phyloP scores from a whole-genome alignment of 2,888 invertebrate genomes.

The Cepaea hortensis region DNA sequence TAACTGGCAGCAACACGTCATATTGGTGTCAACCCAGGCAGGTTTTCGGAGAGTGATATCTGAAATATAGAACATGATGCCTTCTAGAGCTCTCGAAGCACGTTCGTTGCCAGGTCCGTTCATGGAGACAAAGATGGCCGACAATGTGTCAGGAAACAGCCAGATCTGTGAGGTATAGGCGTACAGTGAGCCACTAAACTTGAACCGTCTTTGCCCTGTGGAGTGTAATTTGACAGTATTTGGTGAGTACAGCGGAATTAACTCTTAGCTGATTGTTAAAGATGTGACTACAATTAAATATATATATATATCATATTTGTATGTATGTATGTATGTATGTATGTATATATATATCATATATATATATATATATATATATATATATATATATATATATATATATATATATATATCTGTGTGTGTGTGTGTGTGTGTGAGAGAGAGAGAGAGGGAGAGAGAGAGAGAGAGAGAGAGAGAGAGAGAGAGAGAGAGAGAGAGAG shows the following conservation, averaged over 20 bases:
- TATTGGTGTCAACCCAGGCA: constrained; percentile 42
- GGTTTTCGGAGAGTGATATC: constrained; percentile 38
- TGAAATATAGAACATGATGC: constrained; percentile 38
- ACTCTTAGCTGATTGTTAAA: neutral
- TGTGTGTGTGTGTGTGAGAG: no score
- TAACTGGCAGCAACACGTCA: constrained; percentile 26
- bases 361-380: no score
- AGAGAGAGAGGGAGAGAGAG: no score
- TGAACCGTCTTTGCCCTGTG: constrained; percentile 38
- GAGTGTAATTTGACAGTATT: neutral
- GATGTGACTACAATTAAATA: neutral
- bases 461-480: no score
- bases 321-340: no score
- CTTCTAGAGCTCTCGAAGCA: constrained; percentile 12
- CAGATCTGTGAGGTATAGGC: constrained; percentile 45
- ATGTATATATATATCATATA: no score
- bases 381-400: no score
- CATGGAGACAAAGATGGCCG: constrained; percentile 41
- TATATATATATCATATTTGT: no score
- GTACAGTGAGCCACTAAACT: constrained; percentile 43
- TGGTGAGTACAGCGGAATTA: neutral
- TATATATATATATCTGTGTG: no score
- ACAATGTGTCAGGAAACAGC: constrained; percentile 44
- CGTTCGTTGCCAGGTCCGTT: constrained; percentile 46
- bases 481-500: no score